These are phyloP conservation scores for Doryteuthis pealeii DNA, from an alignment of 1,140 invertebrate genomes.

Conservation along the genomic window DNA sequence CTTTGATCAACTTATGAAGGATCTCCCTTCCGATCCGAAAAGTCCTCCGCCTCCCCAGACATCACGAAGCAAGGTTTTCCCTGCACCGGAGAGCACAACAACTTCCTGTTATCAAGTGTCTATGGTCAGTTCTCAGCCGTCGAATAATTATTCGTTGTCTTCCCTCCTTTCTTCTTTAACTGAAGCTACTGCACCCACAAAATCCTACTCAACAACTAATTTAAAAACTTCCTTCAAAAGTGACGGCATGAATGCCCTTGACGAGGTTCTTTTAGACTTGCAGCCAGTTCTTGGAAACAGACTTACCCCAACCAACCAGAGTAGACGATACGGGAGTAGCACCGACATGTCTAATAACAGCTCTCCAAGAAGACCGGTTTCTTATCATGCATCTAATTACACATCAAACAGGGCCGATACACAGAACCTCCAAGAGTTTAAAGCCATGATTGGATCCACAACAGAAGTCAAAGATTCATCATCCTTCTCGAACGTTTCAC, in stretches of 20 bases:
- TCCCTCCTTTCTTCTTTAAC: neutral
- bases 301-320: slow-evolving; percentile 34
- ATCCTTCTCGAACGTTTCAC: neutral
- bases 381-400: slow-evolving; percentile 2
- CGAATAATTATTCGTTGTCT: neutral
- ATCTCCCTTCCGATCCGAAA: neutral
- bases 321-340: slow-evolving; percentile 18
- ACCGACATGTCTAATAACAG: neutral
- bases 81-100: neutral
- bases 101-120: neutral
- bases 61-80: neutral
- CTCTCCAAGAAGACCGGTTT: slow-evolving; percentile 6
- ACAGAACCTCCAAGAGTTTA: neutral
- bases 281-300: slow-evolving; percentile 44
- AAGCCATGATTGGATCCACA: neutral
- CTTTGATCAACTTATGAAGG: slow-evolving; percentile 34
- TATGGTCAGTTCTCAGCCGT: neutral
- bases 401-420: no score
- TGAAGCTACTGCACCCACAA: neutral
- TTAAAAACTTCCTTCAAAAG: slow-evolving; percentile 21
- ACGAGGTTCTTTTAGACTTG: slow-evolving; percentile 53
- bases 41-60: neutral
- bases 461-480: neutral
- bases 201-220: neutral
- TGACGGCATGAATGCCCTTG: slow-evolving; percentile 43